Evolutionary conservation across 2,888 invertebrate genomes (phyloP).

Genomic region (Eilema sororculum): DNA sequence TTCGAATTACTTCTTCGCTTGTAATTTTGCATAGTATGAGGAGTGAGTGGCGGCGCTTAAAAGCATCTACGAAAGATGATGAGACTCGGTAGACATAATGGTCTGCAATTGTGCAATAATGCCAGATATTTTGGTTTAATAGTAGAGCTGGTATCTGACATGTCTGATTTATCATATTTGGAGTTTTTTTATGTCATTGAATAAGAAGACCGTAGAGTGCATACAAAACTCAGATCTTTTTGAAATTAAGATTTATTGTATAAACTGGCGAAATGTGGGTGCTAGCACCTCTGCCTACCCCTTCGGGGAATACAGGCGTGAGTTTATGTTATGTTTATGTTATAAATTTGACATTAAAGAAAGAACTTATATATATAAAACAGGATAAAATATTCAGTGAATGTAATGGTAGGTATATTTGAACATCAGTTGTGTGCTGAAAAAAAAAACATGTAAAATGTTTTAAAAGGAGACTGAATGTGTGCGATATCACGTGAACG

Average conservation of each 20-base stretch:
- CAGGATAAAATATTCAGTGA: too few species aligned
- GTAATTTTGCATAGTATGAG: constrained; percentile 76
- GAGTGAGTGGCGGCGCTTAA: constrained; percentile 55
- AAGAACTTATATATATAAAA: too few species aligned
- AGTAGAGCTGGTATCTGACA: constrained; percentile 1
- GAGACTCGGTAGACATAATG: constrained; percentile 40
- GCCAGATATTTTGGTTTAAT: constrained; percentile 26
- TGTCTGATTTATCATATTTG: constrained; percentile 13
- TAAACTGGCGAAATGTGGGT: too few species aligned
- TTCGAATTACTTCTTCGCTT: constrained; percentile 81
- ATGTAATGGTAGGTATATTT: too few species aligned
- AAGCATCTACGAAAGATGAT: constrained; percentile 61
- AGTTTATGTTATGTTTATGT: too few species aligned
- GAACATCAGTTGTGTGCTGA: background rate
- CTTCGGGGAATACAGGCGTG: too few species aligned
- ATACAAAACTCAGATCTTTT: too few species aligned
- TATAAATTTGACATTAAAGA: too few species aligned
- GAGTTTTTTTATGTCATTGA: background rate
- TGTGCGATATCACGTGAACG: background rate
- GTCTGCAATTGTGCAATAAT: constrained; percentile 37
- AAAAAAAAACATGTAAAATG: background rate
- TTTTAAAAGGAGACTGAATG: too few species aligned
- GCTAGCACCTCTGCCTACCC: too few species aligned
- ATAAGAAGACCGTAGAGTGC: background rate
- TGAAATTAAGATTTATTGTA: too few species aligned